Percentiles rank a stretch among this genome's conserved stretches.
Evolutionary conservation across 2,797 vertebrate species (phyloP).

Genomic region (Mycteria americana): DNA sequence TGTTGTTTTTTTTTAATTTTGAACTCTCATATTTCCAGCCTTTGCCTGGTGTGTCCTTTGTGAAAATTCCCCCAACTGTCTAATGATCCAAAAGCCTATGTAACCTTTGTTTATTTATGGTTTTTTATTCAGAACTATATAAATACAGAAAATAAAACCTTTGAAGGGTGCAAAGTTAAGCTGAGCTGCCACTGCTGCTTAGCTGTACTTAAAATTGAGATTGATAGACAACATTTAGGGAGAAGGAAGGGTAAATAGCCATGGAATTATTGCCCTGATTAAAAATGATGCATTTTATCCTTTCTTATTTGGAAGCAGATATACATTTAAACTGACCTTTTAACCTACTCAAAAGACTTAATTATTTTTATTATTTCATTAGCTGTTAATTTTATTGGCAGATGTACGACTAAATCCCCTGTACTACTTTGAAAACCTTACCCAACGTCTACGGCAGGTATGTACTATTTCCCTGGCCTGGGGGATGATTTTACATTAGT

Average conservation of each 20-base stretch:
- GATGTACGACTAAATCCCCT: not conserved
- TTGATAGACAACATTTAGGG: not conserved
- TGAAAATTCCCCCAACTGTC: not conserved
- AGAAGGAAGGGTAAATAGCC: not conserved
- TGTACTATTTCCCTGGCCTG: not conserved
- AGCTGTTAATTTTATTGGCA: not conserved
- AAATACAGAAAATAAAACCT: not conserved
- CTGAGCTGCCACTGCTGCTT: not conserved
- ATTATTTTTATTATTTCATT: not conserved
- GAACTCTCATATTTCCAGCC: not conserved
- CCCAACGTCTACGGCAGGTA: not conserved
- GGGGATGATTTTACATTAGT: not conserved
- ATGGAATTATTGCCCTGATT: not conserved
- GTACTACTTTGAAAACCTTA: not conserved
- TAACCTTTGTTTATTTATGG: not conserved
- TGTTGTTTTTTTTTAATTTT: not conserved
- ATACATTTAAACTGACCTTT: not conserved
- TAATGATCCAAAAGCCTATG: not conserved
- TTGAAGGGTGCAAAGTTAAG: not conserved
- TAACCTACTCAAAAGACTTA: not conserved
- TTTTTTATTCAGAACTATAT: not conserved
- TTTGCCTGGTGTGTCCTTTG: not conserved
- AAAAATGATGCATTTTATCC: not conserved
- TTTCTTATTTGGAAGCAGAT: not conserved
- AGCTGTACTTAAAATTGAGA: not conserved